These are phyloP conservation scores for Tetropium fuscum DNA, from an alignment of 2,888 invertebrate genomes.

Conservation along the genomic window DNA sequence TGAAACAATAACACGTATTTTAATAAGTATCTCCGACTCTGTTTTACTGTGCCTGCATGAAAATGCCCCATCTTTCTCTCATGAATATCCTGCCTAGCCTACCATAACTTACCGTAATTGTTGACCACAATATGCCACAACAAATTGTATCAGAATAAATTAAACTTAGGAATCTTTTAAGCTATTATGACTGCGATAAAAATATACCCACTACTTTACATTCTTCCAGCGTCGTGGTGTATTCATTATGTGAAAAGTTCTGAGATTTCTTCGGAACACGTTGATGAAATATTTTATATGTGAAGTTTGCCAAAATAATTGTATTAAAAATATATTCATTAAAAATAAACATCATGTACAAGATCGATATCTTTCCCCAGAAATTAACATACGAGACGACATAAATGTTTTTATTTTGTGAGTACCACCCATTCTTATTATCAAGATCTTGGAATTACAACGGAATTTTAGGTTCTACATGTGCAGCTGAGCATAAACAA, in stretches of 20 bases:
- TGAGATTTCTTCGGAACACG: slow-evolving; percentile 24
- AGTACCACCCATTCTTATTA: no score
- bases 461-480: no score
- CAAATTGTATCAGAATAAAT: slow-evolving; percentile 58
- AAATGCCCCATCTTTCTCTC: slow-evolving; percentile 41
- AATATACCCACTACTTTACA: slow-evolving; percentile 30
- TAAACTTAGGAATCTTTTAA: slow-evolving; percentile 41
- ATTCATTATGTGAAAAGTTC: slow-evolving; percentile 25
- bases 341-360: slow-evolving; percentile 27
- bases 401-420: no score
- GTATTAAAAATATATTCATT: slow-evolving; percentile 26
- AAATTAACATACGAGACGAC: no score
- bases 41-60: no score
- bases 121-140: slow-evolving; percentile 59
- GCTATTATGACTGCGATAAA: slow-evolving; percentile 37
- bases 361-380: no score
- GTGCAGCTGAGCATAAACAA: no score
- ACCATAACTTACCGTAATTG: slow-evolving; percentile 60
- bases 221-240: slow-evolving; percentile 21
- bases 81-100: slow-evolving; percentile 51
- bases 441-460: no score
- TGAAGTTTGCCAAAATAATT: slow-evolving; percentile 24
- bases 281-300: slow-evolving; percentile 23
- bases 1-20: slow-evolving; percentile 67
- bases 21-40: slow-evolving; percentile 62